Conservation (phyloP, 2,113 vertebrate species). For the Eupsittula cactorum region DNA sequence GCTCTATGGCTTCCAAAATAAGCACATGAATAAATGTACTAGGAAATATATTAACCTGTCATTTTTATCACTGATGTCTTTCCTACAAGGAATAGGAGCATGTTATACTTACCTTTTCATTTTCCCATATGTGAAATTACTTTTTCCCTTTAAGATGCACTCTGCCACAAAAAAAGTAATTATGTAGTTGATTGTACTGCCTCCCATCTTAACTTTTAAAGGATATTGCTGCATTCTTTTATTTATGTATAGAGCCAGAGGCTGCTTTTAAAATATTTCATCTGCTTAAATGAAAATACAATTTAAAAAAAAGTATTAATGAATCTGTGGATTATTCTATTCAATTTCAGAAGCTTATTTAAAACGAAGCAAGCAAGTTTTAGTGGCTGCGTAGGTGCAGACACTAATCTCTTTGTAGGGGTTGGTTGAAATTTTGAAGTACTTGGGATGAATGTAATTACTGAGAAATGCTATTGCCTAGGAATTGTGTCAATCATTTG, state of each 20-base stretch:
- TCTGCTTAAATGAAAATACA: constrained; percentile 42
- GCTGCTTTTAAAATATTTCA: constrained; percentile 66
- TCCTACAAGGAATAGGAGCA: constrained; percentile 32
- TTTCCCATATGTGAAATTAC: constrained; percentile 32
- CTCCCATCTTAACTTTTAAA: constrained; percentile 53
- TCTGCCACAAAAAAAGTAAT: constrained; percentile 16
- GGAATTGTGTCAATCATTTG: not conserved
- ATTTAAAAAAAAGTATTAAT: constrained; percentile 50
- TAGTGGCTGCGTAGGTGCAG: not conserved
- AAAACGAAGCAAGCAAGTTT: not conserved
- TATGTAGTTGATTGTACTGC: not conserved
- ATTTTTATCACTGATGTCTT: constrained; percentile 58
- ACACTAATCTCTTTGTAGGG: not conserved
- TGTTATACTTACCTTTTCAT: constrained; percentile 34
- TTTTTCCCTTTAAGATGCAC: constrained; percentile 9
- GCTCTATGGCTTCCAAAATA: constrained; percentile 55
- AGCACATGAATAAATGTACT: constrained; percentile 44
- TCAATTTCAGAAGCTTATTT: not conserved
- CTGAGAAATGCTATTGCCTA: not conserved
- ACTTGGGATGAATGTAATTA: not conserved
- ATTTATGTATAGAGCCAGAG: constrained; percentile 26
- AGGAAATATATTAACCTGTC: constrained; percentile 58
- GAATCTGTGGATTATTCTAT: not conserved
- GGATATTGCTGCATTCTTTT: constrained; percentile 35
- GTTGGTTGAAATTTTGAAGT: not conserved